Percentiles rank a stretch among this genome's conserved stretches.
Conservation (phyloP, 2,113 vertebrate genomes). For the Corythornis cristatus region DNA sequence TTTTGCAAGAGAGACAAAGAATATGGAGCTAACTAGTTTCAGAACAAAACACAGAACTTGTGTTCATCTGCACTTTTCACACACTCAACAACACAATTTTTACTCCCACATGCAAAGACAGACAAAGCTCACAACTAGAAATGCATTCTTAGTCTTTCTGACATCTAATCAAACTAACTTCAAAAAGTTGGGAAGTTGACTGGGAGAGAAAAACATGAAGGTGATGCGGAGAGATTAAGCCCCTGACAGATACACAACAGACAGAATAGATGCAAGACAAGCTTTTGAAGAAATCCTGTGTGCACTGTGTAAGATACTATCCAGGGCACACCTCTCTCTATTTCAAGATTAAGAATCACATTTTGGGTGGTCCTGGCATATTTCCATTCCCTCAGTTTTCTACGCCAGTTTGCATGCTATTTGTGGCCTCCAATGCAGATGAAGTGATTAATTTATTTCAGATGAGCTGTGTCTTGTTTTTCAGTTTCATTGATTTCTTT, state of each 20-base stretch:
- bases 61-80: background rate
- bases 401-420: background rate
- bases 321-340: background rate
- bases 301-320: background rate
- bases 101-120: background rate
- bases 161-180: background rate
- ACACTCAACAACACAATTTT: background rate
- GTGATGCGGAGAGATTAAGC: background rate
- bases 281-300: background rate
- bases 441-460: background rate
- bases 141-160: background rate
- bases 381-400: background rate
- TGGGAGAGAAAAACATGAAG: background rate
- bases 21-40: background rate
- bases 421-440: background rate
- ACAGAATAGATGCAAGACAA: background rate
- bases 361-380: background rate
- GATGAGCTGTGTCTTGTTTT: background rate
- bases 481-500: background rate
- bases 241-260: fast-evolving
- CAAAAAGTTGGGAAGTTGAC: background rate
- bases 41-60: background rate
- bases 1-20: background rate
- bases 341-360: background rate
- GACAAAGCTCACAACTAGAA: background rate